Conservation (phyloP, 2,888 invertebrate genomes). For the Brachyptera risi region DNA sequence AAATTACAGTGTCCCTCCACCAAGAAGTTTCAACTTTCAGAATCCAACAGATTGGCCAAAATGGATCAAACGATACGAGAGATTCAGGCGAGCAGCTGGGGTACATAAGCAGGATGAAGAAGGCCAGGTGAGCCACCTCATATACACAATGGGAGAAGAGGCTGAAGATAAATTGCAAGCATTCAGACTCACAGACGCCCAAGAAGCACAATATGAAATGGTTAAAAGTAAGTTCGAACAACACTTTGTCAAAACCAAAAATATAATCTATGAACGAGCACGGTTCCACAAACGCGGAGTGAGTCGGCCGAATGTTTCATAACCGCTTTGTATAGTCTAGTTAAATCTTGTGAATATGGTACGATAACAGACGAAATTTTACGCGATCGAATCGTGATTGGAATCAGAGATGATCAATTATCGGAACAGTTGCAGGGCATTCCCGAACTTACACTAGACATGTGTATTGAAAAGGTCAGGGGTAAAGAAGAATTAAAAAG, state of each 20-base stretch:
- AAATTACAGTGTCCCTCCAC: background rate
- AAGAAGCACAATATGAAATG: background rate
- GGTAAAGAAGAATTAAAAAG: slow-evolving; percentile 32
- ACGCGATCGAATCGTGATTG: slow-evolving; percentile 37
- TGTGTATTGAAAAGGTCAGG: slow-evolving; percentile 32
- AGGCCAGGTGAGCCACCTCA: background rate
- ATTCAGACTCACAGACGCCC: background rate
- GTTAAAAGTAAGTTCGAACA: background rate
- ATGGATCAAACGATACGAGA: background rate
- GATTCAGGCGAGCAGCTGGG: too few relatives aligned
- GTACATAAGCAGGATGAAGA: background rate
- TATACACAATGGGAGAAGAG: background rate
- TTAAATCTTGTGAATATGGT: slow-evolving; percentile 34
- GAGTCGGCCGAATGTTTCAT: background rate
- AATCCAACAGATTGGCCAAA: background rate
- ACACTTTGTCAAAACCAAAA: slow-evolving; percentile 35
- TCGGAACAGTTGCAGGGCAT: slow-evolving; percentile 35
- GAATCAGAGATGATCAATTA: slow-evolving; percentile 34
- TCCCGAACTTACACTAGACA: slow-evolving; percentile 32
- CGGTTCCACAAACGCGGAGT: slow-evolving; percentile 26
- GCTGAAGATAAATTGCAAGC: background rate
- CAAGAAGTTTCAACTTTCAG: background rate
- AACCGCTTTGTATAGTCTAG: slow-evolving; percentile 29
- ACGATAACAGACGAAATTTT: too few relatives aligned
- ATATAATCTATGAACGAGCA: slow-evolving; percentile 35